phyloP scores from a whole-genome alignment of 2,113 vertebrate genomes.

The Epinephelus lanceolatus region DNA sequence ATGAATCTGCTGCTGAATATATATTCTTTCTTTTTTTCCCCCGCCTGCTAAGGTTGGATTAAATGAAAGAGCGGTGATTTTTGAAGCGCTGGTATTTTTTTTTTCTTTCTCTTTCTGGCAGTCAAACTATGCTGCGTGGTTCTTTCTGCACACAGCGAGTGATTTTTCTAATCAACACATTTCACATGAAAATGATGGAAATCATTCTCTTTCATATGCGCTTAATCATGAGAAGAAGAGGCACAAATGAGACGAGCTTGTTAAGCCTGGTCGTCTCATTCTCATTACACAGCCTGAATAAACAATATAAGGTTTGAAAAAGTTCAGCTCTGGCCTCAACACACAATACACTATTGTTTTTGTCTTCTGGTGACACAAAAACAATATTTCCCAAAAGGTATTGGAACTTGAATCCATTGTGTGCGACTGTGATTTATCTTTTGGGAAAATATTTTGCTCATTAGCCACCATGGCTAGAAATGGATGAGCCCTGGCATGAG shows the following conservation, averaged over 20 bases:
- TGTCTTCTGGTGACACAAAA: slow-evolving; percentile 3
- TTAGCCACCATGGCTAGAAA: slow-evolving; percentile 10
- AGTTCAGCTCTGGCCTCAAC: background rate
- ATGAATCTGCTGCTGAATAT: slow-evolving; percentile 51
- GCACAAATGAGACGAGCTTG: slow-evolving; percentile 39
- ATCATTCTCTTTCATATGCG: slow-evolving; percentile 49
- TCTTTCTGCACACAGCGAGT: slow-evolving; percentile 20
- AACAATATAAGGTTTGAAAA: slow-evolving; percentile 4
- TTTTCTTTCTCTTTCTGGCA: background rate
- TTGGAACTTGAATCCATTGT: background rate
- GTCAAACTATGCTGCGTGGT: background rate
- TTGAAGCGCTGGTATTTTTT: slow-evolving; percentile 11
- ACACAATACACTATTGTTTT: background rate
- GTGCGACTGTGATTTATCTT: slow-evolving; percentile 16
- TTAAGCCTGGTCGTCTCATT: slow-evolving; percentile 15
- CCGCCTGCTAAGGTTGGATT: background rate
- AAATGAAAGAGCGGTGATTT: slow-evolving; percentile 42
- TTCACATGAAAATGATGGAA: slow-evolving; percentile 49
- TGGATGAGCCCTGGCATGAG: slow-evolving; percentile 9
- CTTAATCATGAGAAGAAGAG: slow-evolving; percentile 37
- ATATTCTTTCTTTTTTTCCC: background rate
- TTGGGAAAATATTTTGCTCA: slow-evolving; percentile 16
- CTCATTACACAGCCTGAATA: background rate
- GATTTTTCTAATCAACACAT: slow-evolving; percentile 48
- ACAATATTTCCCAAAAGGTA: slow-evolving; percentile 9